Evolutionary conservation across 2,797 vertebrate genomes (phyloP).

Genomic region (Chrosomus eos): DNA sequence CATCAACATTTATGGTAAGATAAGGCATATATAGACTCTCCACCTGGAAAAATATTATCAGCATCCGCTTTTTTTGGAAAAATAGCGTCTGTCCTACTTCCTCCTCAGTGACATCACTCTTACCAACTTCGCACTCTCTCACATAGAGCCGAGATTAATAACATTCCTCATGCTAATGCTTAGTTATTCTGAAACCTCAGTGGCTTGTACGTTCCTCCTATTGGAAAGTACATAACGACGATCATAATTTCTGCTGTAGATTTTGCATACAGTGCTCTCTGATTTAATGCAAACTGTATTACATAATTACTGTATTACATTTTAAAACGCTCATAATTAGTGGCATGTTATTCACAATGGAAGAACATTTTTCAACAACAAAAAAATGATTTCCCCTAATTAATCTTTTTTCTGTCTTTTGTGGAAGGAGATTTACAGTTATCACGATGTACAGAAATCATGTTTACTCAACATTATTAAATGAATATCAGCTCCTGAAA

Average conservation of each 20-base stretch:
- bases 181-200: slow-evolving; percentile 52
- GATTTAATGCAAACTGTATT: background rate
- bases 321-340: no score
- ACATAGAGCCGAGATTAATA: slow-evolving; percentile 39
- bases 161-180: slow-evolving; percentile 68
- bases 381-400: background rate
- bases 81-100: background rate
- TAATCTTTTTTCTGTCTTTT: background rate
- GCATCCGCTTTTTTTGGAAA: background rate
- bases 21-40: background rate
- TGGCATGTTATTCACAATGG: background rate
- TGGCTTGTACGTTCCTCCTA: background rate
- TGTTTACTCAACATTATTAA: background rate
- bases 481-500: background rate
- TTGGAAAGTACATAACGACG: background rate
- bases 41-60: background rate
- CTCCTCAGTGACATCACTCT: background rate
- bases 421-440: background rate
- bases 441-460: background rate
- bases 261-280: background rate
- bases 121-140: background rate
- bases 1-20: background rate
- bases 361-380: background rate
- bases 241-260: background rate
- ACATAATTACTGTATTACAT: no score